Base-by-base conservation (phyloP, 1,140 invertebrate genomes). In the Zaprionus africanus region DNA sequence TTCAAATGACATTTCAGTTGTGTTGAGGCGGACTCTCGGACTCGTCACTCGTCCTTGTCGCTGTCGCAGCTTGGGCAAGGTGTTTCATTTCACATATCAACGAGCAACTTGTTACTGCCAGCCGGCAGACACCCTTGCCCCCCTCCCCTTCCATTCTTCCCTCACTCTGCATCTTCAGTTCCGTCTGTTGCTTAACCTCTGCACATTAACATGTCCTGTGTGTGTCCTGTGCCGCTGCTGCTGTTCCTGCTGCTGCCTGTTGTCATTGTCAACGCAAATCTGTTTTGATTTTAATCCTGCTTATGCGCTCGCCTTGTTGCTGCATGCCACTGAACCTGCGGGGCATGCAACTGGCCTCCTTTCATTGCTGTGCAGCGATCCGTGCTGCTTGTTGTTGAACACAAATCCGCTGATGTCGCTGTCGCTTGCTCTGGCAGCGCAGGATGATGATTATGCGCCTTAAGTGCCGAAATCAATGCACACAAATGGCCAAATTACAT, bases 391-490 rank as follows among this genome's bases (percentile, higher is more conserved):
- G 71, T 81, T 72, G 65, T 56, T 28, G 19, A 38, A 57, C 26
- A 36, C 38, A 82, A 77, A 79, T 86, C 80, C 80, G 78, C 78
- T 81, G 78, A 69, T 74, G 75, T 60, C 62, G 71, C 51, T 64
- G 65, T 31, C 60, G 68, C 17, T 66, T 65, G 46, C 46, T 59
- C 17, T 28, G 24, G 63, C 64, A 36, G 60, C 34, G 24, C 53
- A 24, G 11, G 67, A 62, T 79, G 76, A 66, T 80, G 90, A 91
- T 91, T 91, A 91, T 83, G 84, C 71, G 81, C 74, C 90, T 91
- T 91, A 91, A 91, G 90, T 81, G 82, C 90, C 85, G 90, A 91
- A 91, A 91, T 91, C 90, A 91, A 91, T 91, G 90, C 90, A 91
- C 90, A 91, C 90, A 90, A 91, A 90, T 91, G 90, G 77, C 85